Conservation (phyloP, 1,140 invertebrate genomes). For the Globodera ellingtonae region DNA sequence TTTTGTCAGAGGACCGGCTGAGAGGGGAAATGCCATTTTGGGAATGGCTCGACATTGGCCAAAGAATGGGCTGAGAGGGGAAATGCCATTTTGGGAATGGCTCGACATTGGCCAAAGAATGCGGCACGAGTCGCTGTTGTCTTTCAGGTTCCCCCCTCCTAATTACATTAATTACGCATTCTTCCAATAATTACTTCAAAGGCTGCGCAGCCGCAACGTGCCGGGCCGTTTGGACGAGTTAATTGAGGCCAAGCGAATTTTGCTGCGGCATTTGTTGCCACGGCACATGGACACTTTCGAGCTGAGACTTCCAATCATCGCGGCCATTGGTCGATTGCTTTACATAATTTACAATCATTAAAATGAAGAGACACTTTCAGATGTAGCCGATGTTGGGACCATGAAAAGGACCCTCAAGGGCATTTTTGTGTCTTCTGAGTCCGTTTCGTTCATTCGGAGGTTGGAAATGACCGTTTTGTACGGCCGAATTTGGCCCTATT, state of each 20-base stretch:
- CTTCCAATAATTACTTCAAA: not conserved
- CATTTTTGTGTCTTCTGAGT: not conserved
- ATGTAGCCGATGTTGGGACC: not conserved
- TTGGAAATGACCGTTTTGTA: not conserved
- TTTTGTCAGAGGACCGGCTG: not conserved
- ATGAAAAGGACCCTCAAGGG: not conserved
- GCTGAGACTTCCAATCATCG: not conserved
- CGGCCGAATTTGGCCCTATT: not conserved
- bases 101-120: not conserved
- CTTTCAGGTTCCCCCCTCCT: not conserved
- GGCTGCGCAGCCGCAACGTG: not conserved
- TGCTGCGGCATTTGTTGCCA: not conserved
- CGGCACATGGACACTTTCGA: not conserved
- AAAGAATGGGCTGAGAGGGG: not conserved
- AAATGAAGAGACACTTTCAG: not conserved
- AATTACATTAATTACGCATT: too few species aligned
- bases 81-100: not conserved
- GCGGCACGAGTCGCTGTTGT: not conserved
- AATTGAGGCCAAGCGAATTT: not conserved
- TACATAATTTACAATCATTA: too few species aligned
- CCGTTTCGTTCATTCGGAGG: not conserved
- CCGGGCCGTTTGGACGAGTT: not conserved
- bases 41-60: not conserved
- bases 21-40: not conserved
- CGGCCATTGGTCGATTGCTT: not conserved